phyloP scores from a whole-genome alignment of 2,888 invertebrate species.

The Candidula unifasciata region DNA sequence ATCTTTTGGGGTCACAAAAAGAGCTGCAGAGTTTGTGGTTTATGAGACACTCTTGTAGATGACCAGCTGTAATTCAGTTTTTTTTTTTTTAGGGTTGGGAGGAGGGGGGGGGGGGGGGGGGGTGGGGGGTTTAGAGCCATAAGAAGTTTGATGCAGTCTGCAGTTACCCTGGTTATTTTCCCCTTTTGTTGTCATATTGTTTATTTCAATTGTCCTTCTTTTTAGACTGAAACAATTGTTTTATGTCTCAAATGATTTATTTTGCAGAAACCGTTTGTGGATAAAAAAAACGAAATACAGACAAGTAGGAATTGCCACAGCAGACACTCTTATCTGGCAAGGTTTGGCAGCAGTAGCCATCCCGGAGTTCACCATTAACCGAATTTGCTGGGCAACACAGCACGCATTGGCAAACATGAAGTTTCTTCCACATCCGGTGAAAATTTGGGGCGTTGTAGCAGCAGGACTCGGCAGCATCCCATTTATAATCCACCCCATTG shows the following conservation, averaged over 20 bases:
- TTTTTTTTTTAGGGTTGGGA: too few relatives aligned
- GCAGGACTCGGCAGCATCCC: slow-evolving; percentile 92
- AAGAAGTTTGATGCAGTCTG: too few relatives aligned
- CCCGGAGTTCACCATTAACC: slow-evolving; percentile 93
- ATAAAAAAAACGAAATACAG: slow-evolving; percentile 51
- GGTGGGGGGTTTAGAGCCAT: too few relatives aligned
- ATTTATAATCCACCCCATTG: slow-evolving; percentile 94
- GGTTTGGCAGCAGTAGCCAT: slow-evolving; percentile 91
- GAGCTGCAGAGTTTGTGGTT: too few relatives aligned
- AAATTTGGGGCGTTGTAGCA: slow-evolving; percentile 80
- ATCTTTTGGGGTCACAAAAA: too few relatives aligned
- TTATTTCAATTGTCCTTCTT: too few relatives aligned
- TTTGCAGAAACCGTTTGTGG: not conserved
- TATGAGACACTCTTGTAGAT: too few relatives aligned
- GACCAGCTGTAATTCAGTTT: too few relatives aligned
- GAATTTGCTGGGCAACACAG: slow-evolving; percentile 82
- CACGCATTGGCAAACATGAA: slow-evolving; percentile 55
- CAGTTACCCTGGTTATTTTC: too few relatives aligned
- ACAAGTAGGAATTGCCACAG: slow-evolving; percentile 79
- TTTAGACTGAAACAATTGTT: too few relatives aligned
- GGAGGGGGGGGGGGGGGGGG: too few relatives aligned
- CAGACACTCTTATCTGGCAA: slow-evolving; percentile 94
- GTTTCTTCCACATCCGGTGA: slow-evolving; percentile 78
- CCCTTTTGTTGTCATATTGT: too few relatives aligned
- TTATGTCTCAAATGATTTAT: not conserved